phyloP scores from a whole-genome alignment of 2,113 vertebrate species.

The Dasyurus viverrinus region DNA sequence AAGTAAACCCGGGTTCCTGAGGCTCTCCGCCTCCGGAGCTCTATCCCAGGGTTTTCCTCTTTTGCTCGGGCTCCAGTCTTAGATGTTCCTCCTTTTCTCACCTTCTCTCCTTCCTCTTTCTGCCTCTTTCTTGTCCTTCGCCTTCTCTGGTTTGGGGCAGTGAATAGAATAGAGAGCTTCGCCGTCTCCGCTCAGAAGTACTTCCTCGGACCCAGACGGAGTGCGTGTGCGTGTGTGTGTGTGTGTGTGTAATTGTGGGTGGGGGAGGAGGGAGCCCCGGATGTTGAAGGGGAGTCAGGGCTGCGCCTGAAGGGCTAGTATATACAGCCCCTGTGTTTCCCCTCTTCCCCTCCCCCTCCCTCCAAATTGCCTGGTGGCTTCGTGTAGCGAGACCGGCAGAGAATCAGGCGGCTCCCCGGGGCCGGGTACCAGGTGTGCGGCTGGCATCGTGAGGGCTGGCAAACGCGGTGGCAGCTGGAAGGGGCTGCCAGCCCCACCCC shows the following conservation, averaged over 20 bases:
- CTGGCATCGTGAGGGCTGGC: conserved; percentile 40
- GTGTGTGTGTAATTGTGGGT: not conserved
- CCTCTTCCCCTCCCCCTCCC: conserved; percentile 61
- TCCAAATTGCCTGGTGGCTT: conserved; percentile 80
- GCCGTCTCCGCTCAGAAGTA: not conserved
- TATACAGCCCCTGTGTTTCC: conserved; percentile 6
- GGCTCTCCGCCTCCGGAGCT: not conserved
- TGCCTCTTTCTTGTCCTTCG: not conserved
- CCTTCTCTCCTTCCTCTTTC: not conserved
- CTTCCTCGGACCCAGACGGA: not conserved
- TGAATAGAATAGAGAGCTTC: not conserved
- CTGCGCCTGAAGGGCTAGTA: conserved; percentile 10
- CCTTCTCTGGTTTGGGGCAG: not conserved
- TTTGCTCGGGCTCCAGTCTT: not conserved
- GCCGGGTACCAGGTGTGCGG: conserved; percentile 26
- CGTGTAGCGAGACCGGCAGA: conserved; percentile 72
- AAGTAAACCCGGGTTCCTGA: not conserved
- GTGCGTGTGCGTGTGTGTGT: not conserved
- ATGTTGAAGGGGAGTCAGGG: not conserved
- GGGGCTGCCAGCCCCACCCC: conserved; percentile 32
- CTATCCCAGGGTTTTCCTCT: not conserved
- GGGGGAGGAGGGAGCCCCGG: not conserved
- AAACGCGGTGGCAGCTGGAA: conserved; percentile 20
- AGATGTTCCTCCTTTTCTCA: not conserved
- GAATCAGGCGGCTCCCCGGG: conserved; percentile 55